Evolutionary conservation across 2,797 vertebrate species (phyloP).

Genomic region (Cirrhinus molitorella): DNA sequence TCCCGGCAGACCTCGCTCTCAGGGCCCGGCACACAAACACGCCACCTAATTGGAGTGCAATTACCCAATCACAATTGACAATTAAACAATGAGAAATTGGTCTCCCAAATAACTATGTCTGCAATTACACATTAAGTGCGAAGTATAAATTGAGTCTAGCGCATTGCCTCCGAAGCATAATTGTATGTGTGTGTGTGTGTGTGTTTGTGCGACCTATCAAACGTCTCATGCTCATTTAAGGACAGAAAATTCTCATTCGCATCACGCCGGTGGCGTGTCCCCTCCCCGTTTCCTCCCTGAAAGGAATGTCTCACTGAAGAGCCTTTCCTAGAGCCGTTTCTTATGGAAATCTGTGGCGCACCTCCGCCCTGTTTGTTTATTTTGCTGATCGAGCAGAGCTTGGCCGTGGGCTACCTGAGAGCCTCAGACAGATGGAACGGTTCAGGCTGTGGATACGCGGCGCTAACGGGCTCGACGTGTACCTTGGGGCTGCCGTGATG

Average conservation of each 20-base stretch:
- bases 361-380: slow-evolving; percentile 75
- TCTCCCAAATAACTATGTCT: slow-evolving; percentile 63
- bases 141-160: slow-evolving; percentile 66
- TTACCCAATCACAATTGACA: slow-evolving; percentile 69
- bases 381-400: slow-evolving; percentile 82
- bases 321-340: slow-evolving; percentile 65
- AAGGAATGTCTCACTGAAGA: slow-evolving; percentile 74
- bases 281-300: slow-evolving; percentile 54
- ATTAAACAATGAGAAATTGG: slow-evolving; percentile 68
- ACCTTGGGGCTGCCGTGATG: slow-evolving; percentile 83
- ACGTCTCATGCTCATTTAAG: slow-evolving; percentile 73
- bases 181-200: slow-evolving; percentile 40
- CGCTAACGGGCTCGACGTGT: slow-evolving; percentile 69
- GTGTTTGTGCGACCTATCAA: slow-evolving; percentile 52
- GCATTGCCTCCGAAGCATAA: slow-evolving; percentile 53
- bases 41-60: slow-evolving; percentile 64
- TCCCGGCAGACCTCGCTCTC: slow-evolving; percentile 47
- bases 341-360: slow-evolving; percentile 72
- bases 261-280: slow-evolving; percentile 57
- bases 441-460: slow-evolving; percentile 79
- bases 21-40: slow-evolving; percentile 51
- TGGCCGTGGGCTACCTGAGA: slow-evolving; percentile 75
- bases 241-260: slow-evolving; percentile 78
- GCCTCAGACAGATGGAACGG: slow-evolving; percentile 52
- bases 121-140: slow-evolving; percentile 67